These are phyloP conservation scores for Pocota personata DNA, from an alignment of 2,888 invertebrate species.

Conservation along the genomic window DNA sequence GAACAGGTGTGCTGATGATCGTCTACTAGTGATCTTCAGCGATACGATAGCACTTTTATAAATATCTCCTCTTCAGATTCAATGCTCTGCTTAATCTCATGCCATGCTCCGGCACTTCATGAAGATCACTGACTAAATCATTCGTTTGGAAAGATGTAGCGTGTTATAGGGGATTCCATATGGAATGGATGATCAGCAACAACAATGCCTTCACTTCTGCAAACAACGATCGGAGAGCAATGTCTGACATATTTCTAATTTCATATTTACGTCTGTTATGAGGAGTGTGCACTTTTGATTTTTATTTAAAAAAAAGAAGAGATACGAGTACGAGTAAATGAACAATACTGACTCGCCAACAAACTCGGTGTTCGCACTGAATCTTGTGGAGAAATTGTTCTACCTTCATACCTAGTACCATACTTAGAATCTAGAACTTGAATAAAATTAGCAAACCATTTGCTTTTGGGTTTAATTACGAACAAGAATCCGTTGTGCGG, in stretches of 20 bases:
- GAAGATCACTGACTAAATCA: conserved; percentile 75
- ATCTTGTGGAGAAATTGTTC: conserved; percentile 50
- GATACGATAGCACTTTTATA: conserved; percentile 80
- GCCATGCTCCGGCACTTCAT: conserved; percentile 55
- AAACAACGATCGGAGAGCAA: conserved; percentile 12
- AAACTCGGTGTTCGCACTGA: conserved; percentile 27
- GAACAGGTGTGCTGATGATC: conserved; percentile 53
- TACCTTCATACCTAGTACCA: not conserved
- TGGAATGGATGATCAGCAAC: conserved; percentile 37
- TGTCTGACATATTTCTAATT: conserved; percentile 49
- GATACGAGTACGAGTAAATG: not conserved
- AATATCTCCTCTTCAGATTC: conserved; percentile 75
- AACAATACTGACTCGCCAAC: not conserved
- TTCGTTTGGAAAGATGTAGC: conserved; percentile 80
- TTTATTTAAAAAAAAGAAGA: conserved; percentile 31
- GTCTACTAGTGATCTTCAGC: conserved; percentile 76
- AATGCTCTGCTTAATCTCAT: conserved; percentile 71
- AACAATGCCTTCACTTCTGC: conserved; percentile 21
- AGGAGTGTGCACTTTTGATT: conserved; percentile 56
- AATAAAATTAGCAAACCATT: conserved; percentile 61
- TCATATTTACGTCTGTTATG: conserved; percentile 11
- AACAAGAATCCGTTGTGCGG: conserved; percentile 44
- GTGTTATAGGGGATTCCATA: conserved; percentile 76
- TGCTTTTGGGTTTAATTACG: conserved; percentile 51
- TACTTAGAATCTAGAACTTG: conserved; percentile 66